Conservation (phyloP, 1,140 invertebrate species). For the Aphelinus atriplicis region DNA sequence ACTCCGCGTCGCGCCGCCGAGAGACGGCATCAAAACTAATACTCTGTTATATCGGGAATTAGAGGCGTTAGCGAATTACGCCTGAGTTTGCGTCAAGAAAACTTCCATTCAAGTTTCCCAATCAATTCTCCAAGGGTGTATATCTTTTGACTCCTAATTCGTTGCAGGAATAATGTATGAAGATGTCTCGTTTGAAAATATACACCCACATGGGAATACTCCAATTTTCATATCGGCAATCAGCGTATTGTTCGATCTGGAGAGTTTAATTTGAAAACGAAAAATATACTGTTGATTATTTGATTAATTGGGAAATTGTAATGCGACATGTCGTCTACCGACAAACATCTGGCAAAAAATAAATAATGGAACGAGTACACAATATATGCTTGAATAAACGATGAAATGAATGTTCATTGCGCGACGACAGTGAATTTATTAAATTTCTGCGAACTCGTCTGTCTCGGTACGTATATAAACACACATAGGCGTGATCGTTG, state of each 20-base stretch:
- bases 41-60: constrained; percentile 62
- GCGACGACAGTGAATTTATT: constrained; percentile 34
- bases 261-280: no score
- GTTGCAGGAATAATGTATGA: neutral
- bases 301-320: no score
- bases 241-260: no score
- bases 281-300: no score
- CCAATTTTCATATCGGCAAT: no score
- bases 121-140: constrained; percentile 23
- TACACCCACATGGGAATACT: no score
- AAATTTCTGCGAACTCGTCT: constrained; percentile 23
- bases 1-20: constrained; percentile 40
- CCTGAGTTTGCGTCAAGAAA: constrained; percentile 31
- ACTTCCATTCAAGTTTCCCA: neutral
- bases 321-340: no score
- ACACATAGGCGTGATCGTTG: neutral
- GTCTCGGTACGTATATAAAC: no score
- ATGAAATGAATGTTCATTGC: constrained; percentile 20
- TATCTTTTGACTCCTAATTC: neutral
- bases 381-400: no score
- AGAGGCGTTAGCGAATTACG: constrained; percentile 63
- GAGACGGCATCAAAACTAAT: constrained; percentile 62
- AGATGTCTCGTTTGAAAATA: no score
- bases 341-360: no score
- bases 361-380: no score